phyloP scores from a whole-genome alignment of 2,888 invertebrate species.

The Ctena decussata region DNA sequence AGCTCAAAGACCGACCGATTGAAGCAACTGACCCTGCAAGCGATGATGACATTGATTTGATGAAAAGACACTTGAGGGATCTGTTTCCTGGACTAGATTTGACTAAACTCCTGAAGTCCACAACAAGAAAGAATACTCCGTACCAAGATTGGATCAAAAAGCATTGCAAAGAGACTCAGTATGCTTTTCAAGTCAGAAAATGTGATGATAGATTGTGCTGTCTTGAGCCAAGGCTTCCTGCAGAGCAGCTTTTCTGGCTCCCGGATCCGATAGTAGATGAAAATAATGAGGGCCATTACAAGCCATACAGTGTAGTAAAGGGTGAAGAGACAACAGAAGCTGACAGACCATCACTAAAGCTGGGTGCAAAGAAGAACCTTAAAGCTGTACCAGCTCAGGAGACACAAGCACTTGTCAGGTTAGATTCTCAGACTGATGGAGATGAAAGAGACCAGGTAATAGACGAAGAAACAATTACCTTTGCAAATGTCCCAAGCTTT shows the following conservation, averaged over 20 bases:
- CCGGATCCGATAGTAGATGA: constrained; percentile 41
- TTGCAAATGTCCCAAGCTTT: not conserved
- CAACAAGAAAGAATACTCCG: not conserved
- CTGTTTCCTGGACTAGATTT: constrained; percentile 44
- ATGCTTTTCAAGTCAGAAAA: constrained; percentile 50
- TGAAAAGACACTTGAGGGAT: constrained; percentile 42
- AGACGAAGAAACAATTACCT: not conserved
- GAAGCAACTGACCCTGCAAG: constrained; percentile 19
- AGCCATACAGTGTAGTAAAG: constrained; percentile 4
- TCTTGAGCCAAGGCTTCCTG: constrained; percentile 20
- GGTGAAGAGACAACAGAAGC: constrained; percentile 18
- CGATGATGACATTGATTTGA: constrained; percentile 32
- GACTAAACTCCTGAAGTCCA: constrained; percentile 31
- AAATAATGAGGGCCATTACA: constrained; percentile 12
- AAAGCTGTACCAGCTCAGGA: no score
- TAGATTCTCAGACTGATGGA: not conserved
- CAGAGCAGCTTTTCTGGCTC: constrained; percentile 35
- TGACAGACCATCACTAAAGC: constrained; percentile 26
- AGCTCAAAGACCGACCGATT: constrained; percentile 35
- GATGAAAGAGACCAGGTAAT: not conserved
- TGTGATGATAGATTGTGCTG: constrained; percentile 30
- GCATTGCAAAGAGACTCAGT: constrained; percentile 31
- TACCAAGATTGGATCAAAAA: not conserved
- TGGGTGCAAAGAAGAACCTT: not conserved
- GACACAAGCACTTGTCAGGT: no score